Evolutionary conservation across 2,113 vertebrate genomes (phyloP), one percentile per base, ranked within the genome.

Genomic region (Tringa solitaria): DNA sequence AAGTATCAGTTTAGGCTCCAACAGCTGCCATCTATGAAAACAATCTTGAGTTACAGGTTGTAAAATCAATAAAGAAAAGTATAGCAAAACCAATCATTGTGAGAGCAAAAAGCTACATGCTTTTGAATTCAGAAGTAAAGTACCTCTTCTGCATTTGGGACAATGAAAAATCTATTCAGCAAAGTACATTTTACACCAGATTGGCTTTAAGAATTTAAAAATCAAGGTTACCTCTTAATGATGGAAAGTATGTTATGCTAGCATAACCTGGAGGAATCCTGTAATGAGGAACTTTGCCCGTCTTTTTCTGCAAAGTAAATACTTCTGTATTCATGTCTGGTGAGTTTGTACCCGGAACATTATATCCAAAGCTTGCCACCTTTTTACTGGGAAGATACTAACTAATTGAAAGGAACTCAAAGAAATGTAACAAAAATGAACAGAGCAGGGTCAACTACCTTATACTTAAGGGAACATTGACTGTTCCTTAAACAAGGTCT

Each of bases 61-160:
- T 61, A 89, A 93, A 93, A 91, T 86, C 70, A 91, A 88, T 88
- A 76, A 72, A 90, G 63, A 73, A 93, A 94, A 90, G 12, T 37
- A 54, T 27, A 93, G 13, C 32, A 84, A 77, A 85, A 82, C 1
- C 50, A 94, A 41, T 69, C 45, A 78, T 27, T 76, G 50, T 46
- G 43, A 84, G 8, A 82, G 13, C 10, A 78, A 78, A 78, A 84
- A 75, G 22, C 24, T 63, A 48, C 33, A 73, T 72, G 8, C 19
- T 72, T 76, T 91, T 32, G 39, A 85, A 64, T n/a, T 15, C 85
- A 85, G n/a, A 75, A 8, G 13, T 46, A 80, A 90, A 79, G 37
- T 35, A 73, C 8, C 7, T 78, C 68, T 85, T 68, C 32, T 73
- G 32, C 46, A 85, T 61, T 90, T 77, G 13, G 78, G 50, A 75